Percentiles rank a stretch among this genome's conserved stretches.
Evolutionary conservation across 2,797 vertebrate species (phyloP).

Genomic region (Steatocranus sp.): DNA sequence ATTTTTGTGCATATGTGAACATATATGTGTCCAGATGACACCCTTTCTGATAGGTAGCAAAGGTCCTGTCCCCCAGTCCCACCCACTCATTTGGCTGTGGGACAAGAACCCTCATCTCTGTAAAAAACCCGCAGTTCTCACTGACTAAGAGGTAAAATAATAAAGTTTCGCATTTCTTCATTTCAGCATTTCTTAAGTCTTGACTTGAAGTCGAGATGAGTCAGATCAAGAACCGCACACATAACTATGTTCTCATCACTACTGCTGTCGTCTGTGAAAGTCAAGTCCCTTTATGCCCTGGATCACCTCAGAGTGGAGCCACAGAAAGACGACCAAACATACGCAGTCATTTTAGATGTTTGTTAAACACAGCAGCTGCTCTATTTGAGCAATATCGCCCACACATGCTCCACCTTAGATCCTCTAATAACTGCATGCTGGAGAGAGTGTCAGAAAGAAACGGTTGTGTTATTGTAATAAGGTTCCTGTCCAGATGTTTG

Average conservation of each 20-base stretch:
- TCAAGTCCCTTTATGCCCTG: slow-evolving; percentile 15
- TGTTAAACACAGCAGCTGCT: slow-evolving; percentile 57
- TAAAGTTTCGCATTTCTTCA: slow-evolving; percentile 39
- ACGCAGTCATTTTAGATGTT: slow-evolving; percentile 55
- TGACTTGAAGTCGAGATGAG: slow-evolving; percentile 54
- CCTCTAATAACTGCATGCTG: slow-evolving; percentile 52
- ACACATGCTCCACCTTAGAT: slow-evolving; percentile 59
- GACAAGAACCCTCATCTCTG: slow-evolving; percentile 45
- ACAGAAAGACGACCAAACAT: slow-evolving; percentile 27
- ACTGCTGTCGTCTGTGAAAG: slow-evolving; percentile 40
- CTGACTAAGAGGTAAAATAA: slow-evolving; percentile 60
- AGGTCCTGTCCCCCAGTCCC: background rate
- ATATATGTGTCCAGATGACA: slow-evolving; percentile 24
- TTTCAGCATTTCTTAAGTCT: slow-evolving; percentile 53
- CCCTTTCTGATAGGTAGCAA: slow-evolving; percentile 10
- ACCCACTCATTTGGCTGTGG: slow-evolving; percentile 12
- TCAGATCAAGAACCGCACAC: slow-evolving; percentile 60
- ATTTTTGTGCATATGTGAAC: slow-evolving; percentile 16
- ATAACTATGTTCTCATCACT: slow-evolving; percentile 61
- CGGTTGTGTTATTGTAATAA: slow-evolving; percentile 44
- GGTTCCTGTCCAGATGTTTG: slow-evolving; percentile 59
- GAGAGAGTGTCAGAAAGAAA: slow-evolving; percentile 44
- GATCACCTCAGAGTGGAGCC: slow-evolving; percentile 37
- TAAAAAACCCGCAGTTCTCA: slow-evolving; percentile 42
- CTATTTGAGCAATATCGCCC: slow-evolving; percentile 60